Evolutionary conservation across 2,113 vertebrate species (phyloP).

Genomic region (Lynx canadensis): DNA sequence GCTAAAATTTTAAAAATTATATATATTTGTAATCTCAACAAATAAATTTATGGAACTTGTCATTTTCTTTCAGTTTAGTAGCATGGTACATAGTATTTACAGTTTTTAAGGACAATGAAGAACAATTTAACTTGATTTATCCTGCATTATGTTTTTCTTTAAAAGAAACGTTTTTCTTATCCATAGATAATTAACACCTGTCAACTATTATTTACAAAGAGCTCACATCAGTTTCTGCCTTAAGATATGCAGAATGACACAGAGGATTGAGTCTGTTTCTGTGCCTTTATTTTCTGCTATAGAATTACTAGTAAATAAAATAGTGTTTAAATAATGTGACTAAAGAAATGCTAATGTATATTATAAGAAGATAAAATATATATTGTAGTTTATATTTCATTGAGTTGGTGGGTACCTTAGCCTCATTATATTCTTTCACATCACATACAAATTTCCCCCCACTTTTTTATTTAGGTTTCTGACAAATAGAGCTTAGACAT

Average conservation of each 20-base stretch:
- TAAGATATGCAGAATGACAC: background rate
- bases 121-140: conserved; percentile 24
- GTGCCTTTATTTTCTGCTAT: background rate
- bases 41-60: background rate
- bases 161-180: background rate
- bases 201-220: conserved; percentile 17
- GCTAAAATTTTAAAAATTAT: background rate
- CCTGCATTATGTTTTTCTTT: conserved; percentile 6
- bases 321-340: background rate
- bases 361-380: background rate
- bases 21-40: background rate
- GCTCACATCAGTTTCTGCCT: background rate
- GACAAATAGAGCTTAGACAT: background rate
- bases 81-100: background rate
- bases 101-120: background rate
- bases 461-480: background rate
- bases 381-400: background rate
- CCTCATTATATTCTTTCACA: background rate
- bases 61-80: conserved; percentile 6
- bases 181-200: background rate
- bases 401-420: background rate
- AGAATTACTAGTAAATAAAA: background rate
- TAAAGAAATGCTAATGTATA: background rate
- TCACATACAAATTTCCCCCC: background rate
- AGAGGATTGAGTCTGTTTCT: background rate